phyloP scores from a whole-genome alignment of 2,888 invertebrate species.

The Flexamia atlantica region DNA sequence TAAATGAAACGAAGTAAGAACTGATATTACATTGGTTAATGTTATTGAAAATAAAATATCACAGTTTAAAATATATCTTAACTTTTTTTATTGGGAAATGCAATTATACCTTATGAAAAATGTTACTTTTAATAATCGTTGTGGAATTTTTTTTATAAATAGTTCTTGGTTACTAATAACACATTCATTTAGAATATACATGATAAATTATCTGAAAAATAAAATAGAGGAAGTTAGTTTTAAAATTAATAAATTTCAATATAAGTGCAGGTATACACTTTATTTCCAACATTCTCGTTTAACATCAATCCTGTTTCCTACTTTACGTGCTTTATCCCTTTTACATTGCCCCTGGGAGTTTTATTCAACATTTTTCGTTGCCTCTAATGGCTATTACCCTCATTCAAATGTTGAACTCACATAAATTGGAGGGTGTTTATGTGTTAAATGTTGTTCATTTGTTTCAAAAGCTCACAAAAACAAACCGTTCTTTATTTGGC shows the following conservation, averaged over 20 bases:
- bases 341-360: conserved; percentile 9
- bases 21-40: too few species aligned
- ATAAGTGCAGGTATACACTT: background rate
- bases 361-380: conserved; percentile 15
- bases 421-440: conserved; percentile 13
- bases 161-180: too few species aligned
- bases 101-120: too few species aligned
- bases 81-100: too few species aligned
- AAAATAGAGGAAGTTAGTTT: too few species aligned
- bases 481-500: background rate
- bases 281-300: background rate
- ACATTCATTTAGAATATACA: too few species aligned
- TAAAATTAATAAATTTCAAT: background rate
- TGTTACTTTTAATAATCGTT: too few species aligned
- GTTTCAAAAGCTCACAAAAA: background rate
- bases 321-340: conserved; percentile 30
- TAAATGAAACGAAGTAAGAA: too few species aligned
- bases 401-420: conserved; percentile 28
- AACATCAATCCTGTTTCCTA: conserved; percentile 15
- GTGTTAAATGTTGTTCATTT: conserved; percentile 22
- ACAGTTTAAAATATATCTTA: too few species aligned
- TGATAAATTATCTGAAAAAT: too few species aligned
- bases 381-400: conserved; percentile 4
- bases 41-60: too few species aligned
- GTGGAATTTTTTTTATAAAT: too few species aligned